Evolutionary conservation across 2,888 invertebrate genomes (phyloP).

Genomic region (Griposia aprilina): DNA sequence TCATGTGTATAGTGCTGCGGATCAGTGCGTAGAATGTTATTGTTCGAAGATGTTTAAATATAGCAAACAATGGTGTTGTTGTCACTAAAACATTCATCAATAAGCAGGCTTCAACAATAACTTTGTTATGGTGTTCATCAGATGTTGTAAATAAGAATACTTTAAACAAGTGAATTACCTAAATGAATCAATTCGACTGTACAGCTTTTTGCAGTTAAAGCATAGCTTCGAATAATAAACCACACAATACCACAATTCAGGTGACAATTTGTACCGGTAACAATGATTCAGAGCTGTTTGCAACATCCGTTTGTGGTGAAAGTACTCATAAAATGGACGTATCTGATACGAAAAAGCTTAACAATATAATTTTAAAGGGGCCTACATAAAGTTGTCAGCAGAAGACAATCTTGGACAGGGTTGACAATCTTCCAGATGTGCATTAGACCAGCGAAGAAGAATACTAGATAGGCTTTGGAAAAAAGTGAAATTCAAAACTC

Average conservation of each 20-base stretch:
- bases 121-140: constrained; percentile 9
- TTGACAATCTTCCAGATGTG: background rate
- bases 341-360: constrained; percentile 42
- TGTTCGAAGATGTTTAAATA: constrained; percentile 24
- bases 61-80: constrained; percentile 15
- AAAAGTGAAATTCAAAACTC: background rate
- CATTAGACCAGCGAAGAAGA: background rate
- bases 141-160: background rate
- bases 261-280: constrained; percentile 46
- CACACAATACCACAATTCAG: constrained; percentile 31
- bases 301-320: constrained; percentile 57
- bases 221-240: constrained; percentile 52
- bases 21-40: constrained; percentile 18
- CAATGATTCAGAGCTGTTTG: constrained; percentile 59
- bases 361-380: constrained; percentile 41
- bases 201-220: constrained; percentile 17
- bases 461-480: background rate
- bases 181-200: constrained; percentile 6
- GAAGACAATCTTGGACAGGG: constrained; percentile 26
- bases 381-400: constrained; percentile 33
- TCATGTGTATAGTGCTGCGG: background rate
- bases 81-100: constrained; percentile 4
- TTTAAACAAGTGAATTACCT: background rate
- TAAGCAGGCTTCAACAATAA: background rate
- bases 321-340: constrained; percentile 55